phyloP scores from a whole-genome alignment of 2,113 vertebrate species.

The Fregata magnificens region DNA sequence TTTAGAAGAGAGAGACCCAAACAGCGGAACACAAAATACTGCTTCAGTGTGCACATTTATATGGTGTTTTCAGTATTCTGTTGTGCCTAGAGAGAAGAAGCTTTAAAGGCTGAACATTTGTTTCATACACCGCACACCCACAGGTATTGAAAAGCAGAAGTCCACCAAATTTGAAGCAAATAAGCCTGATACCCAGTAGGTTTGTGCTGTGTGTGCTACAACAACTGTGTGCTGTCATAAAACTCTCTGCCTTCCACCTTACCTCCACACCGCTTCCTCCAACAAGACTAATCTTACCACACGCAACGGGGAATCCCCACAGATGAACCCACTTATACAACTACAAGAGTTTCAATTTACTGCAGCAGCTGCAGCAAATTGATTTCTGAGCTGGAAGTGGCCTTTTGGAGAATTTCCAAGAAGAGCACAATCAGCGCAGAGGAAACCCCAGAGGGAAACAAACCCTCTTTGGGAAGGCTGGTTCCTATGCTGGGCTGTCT shows the following conservation, averaged over 20 bases:
- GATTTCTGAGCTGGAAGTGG: background rate
- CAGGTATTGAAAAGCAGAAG: background rate
- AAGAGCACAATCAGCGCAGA: background rate
- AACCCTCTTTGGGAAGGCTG: background rate
- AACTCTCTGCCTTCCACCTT: background rate
- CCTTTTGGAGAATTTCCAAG: constrained; percentile 8
- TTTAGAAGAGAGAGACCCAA: background rate
- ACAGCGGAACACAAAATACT: background rate
- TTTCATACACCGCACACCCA: background rate
- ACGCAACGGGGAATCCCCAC: background rate
- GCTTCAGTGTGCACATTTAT: background rate
- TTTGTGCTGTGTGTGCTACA: background rate
- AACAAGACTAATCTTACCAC: background rate
- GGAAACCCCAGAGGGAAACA: background rate
- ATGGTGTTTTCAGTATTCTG: background rate
- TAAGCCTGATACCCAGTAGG: background rate
- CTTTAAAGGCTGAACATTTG: background rate
- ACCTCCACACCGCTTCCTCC: background rate
- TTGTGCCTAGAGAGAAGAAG: background rate
- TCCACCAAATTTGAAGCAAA: background rate
- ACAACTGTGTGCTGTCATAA: background rate
- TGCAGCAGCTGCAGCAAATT: background rate
- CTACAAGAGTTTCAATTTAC: background rate
- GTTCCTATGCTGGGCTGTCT: background rate
- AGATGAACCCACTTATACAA: background rate